Base-by-base conservation (phyloP, 1,140 invertebrate species). In the Meloidogyne floridensis region DNA sequence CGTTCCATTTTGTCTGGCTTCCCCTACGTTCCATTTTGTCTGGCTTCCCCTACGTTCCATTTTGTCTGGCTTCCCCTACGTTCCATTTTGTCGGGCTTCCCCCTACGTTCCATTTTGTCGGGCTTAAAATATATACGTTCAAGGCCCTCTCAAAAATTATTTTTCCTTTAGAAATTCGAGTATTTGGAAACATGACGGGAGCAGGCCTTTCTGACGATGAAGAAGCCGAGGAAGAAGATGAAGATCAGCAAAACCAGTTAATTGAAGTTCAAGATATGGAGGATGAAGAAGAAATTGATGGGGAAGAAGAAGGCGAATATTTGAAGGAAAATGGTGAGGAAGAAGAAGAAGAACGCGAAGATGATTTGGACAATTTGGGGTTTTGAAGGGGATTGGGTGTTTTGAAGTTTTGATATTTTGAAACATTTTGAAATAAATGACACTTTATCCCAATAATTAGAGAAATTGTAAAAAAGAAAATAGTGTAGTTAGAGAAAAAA, bases 121-220 rank as follows among this genome's bases (percentile, higher is more conserved):
- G 32, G 32, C 32, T 32, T 32, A 32, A 32, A 32, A 32, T 32
- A 32, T 32, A 32, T 32, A 32, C 32, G 32, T 32, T 32, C 32
- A 32, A 32, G 32, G 32, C 32, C 32, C 32, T 32, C 32, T 20
- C 20, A 20, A 20, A 20, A 20, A 20, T 20, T 20, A 1, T 32
- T 32, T 32, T 32, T 32, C 32, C 32, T 32, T 73, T 59, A 84
- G 84, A 77, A 20, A 77, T 85, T 10, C 82, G 80, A 71, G 83
- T 86, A 6, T 87, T 80, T 69, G 85, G 85, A 47, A 86, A 87
- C 54, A 86, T 86, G 86, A 80, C 75, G 42, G 85, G 85, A 8
- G 80, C 81, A 9, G 85, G 84, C 18, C 42, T 87, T 20, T 86
- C 86, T 18, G 85, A 86, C 20, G 86, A 86, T 72, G 84, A 86